Percentiles rank a stretch among this genome's conserved stretches.
phyloP scores from a whole-genome alignment of 1,140 invertebrate species.

The Hestina assimilis region DNA sequence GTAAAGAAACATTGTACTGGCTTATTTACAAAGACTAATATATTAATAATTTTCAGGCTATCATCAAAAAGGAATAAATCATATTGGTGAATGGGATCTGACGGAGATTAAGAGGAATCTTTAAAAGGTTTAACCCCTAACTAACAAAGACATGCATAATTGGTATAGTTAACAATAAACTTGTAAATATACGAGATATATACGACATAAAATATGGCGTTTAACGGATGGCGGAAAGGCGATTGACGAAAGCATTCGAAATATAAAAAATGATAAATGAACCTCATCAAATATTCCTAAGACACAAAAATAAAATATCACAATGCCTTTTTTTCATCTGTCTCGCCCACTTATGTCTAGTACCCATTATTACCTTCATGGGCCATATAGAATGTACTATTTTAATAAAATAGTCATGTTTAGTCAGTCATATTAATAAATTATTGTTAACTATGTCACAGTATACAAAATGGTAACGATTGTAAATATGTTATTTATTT shows the following conservation, averaged over 20 bases:
- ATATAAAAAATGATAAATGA: too few relatives aligned
- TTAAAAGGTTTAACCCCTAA: slow-evolving; percentile 21
- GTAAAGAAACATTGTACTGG: too few relatives aligned
- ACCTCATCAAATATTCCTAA: too few relatives aligned
- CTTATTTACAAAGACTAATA: slow-evolving; percentile 40
- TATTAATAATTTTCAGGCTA: slow-evolving; percentile 63
- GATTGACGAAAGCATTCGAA: too few relatives aligned
- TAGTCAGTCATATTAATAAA: neutral
- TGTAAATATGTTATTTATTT: slow-evolving; percentile 62
- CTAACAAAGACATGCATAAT: slow-evolving; percentile 34
- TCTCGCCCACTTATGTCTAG: too few relatives aligned
- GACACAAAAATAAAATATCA: too few relatives aligned
- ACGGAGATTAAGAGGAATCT: slow-evolving; percentile 29
- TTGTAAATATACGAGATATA: too few relatives aligned
- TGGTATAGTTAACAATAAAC: slow-evolving; percentile 28
- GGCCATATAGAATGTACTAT: too few relatives aligned
- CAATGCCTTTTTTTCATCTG: too few relatives aligned
- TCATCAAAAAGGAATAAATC: slow-evolving; percentile 70
- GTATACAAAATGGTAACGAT: slow-evolving; percentile 30
- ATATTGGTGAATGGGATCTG: slow-evolving; percentile 48
- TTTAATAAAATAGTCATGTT: neutral
- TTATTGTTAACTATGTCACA: slow-evolving; percentile 35
- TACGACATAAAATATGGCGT: neutral
- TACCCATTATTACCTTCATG: too few relatives aligned
- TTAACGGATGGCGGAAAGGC: too few relatives aligned